Evolutionary conservation across 2,888 invertebrate species (phyloP).

Genomic region (Clostera curtula): DNA sequence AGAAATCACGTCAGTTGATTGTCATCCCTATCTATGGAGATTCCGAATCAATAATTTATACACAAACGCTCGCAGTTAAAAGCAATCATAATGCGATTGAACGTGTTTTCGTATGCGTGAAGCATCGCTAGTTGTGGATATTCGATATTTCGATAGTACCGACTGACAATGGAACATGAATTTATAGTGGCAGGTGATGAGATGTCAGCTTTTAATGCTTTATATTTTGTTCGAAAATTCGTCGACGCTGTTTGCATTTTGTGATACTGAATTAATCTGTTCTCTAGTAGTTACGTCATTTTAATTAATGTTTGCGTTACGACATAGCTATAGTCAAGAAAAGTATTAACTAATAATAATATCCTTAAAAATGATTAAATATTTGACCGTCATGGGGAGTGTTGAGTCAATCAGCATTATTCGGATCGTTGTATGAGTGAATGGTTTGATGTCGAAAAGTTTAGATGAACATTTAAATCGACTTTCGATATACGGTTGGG

Average conservation of each 20-base stretch:
- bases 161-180: slow-evolving; percentile 45
- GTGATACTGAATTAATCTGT: not conserved
- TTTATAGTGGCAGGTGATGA: slow-evolving; percentile 34
- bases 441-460: too few species aligned
- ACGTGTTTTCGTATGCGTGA: slow-evolving; percentile 45
- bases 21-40: slow-evolving; percentile 32
- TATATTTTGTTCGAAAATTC: slow-evolving; percentile 12
- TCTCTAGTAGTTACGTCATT: not conserved
- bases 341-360: too few species aligned
- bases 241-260: too few species aligned
- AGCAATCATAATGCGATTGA: slow-evolving; percentile 43
- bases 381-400: too few species aligned
- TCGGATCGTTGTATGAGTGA: too few species aligned
- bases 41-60: slow-evolving; percentile 43
- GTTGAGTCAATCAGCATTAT: too few species aligned
- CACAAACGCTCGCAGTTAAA: slow-evolving; percentile 37
- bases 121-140: slow-evolving; percentile 39
- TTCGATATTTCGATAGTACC: slow-evolving; percentile 41
- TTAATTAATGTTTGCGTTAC: not conserved
- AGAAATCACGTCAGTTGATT: slow-evolving; percentile 12
- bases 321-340: too few species aligned
- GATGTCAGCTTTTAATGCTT: slow-evolving; percentile 15
- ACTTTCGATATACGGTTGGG: too few species aligned
- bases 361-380: too few species aligned
- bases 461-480: too few species aligned